Evolutionary conservation across 2,797 vertebrate genomes (phyloP).

Genomic region (Galagoides demidoff): DNA sequence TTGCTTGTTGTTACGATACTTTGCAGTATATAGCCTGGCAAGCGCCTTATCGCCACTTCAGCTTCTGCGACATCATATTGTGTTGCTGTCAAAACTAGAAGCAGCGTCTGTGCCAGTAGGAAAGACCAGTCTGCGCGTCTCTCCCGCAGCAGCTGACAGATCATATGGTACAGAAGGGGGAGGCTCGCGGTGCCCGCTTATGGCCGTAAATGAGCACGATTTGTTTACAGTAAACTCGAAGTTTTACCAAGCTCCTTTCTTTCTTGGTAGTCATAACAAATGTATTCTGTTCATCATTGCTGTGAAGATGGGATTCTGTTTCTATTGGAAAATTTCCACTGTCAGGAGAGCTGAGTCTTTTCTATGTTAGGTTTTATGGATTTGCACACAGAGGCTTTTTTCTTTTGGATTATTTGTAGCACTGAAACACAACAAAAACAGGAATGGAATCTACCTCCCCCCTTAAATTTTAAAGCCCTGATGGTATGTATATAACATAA

Average conservation of each 20-base stretch:
- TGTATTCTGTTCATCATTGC: background rate
- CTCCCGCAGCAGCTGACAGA: background rate
- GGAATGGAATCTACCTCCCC: background rate
- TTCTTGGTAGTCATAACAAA: background rate
- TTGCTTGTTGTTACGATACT: conserved; percentile 54
- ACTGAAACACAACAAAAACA: background rate
- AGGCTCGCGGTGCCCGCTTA: background rate
- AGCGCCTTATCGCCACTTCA: background rate
- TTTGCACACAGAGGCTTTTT: conserved; percentile 3
- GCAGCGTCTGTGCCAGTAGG: background rate
- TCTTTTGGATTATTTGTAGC: conserved; percentile 36
- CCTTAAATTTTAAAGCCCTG: background rate
- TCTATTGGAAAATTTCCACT: background rate
- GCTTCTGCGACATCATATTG: background rate
- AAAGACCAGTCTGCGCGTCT: rapidly evolving
- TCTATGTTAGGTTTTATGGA: background rate
- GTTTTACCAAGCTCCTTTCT: background rate
- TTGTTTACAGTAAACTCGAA: conserved; percentile 23
- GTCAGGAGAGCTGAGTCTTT: background rate
- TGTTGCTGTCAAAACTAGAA: conserved; percentile 22
- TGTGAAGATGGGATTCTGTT: conserved; percentile 37
- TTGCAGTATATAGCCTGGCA: conserved; percentile 19
- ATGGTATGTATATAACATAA: background rate
- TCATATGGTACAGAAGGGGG: background rate
- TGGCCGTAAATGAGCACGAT: background rate